Conservation (phyloP, 2,113 vertebrate genomes). For the Fulmarus glacialis region DNA sequence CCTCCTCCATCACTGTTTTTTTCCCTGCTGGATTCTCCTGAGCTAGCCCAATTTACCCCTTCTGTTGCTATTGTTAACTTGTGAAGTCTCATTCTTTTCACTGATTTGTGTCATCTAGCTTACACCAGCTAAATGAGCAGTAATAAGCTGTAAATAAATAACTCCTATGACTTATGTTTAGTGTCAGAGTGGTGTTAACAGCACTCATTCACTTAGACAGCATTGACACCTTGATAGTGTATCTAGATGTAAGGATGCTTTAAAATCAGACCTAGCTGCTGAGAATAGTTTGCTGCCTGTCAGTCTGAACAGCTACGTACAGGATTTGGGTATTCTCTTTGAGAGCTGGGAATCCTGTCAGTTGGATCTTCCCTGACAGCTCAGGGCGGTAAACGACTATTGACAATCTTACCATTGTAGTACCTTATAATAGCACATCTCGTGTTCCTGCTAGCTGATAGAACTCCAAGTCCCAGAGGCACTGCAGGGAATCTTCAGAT, state of each 20-base stretch:
- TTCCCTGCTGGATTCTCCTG: background rate
- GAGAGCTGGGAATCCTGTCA: background rate
- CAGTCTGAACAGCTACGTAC: background rate
- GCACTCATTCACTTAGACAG: background rate
- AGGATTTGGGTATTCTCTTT: background rate
- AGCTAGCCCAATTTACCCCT: background rate
- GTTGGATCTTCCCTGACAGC: background rate
- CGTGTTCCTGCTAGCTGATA: slow-evolving; percentile 72
- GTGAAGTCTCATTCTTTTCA: background rate
- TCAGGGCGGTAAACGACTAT: background rate
- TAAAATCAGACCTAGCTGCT: background rate
- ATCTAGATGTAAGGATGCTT: background rate
- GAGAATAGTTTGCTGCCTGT: background rate
- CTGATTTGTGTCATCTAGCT: background rate
- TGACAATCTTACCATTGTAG: background rate
- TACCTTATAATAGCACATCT: slow-evolving; percentile 84
- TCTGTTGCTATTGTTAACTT: background rate
- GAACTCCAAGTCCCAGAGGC: slow-evolving; percentile 79
- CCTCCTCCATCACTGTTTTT: background rate
- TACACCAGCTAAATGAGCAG: background rate
- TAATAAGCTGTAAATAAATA: background rate
- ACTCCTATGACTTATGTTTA: background rate
- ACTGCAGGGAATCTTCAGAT: slow-evolving; percentile 74
- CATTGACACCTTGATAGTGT: background rate
- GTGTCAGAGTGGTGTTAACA: background rate